These are phyloP conservation scores for Panulirus ornatus DNA, from an alignment of 1,140 invertebrate genomes.

Conservation along the genomic window DNA sequence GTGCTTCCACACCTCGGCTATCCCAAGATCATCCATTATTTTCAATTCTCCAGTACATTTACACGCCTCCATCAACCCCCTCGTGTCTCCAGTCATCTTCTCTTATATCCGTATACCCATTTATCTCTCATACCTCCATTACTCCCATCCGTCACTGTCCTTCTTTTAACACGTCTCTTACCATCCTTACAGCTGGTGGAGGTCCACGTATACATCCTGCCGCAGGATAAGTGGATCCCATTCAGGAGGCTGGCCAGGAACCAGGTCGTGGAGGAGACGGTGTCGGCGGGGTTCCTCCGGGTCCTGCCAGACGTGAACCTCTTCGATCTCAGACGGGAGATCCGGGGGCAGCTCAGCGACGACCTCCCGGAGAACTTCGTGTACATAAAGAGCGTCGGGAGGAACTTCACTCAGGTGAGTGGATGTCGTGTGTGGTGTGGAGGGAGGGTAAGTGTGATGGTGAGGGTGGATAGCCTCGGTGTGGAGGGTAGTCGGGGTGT, in stretches of 20 bases:
- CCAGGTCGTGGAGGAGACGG: conserved; percentile 70
- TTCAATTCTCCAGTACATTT: too few relatives aligned
- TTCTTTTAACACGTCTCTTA: not conserved
- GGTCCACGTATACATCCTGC: conserved; percentile 71
- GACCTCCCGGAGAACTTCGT: conserved; percentile 70
- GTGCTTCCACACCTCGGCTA: too few relatives aligned
- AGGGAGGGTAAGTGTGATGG: too few relatives aligned
- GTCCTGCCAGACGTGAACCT: conserved; percentile 54
- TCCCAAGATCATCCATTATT: too few relatives aligned
- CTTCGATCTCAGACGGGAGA: conserved; percentile 56
- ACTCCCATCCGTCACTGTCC: not conserved
- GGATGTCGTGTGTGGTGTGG: too few relatives aligned
- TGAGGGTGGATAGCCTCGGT: too few relatives aligned
- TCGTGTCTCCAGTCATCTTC: too few relatives aligned
- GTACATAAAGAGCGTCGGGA: conserved; percentile 72
- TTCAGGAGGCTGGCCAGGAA: conserved; percentile 71
- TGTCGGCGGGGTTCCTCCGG: conserved; percentile 71
- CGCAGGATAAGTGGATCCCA: conserved; percentile 72
- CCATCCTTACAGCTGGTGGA: conserved; percentile 63
- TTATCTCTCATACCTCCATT: not conserved
- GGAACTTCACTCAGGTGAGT: conserved; percentile 71
- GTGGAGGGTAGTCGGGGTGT: too few relatives aligned
- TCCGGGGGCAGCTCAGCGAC: conserved; percentile 53
- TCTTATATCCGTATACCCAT: too few relatives aligned
- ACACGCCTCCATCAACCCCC: too few relatives aligned